Evolutionary conservation across 2,888 invertebrate species (phyloP), one percentile per base, ranked within the genome.

Genomic region (Pseudeuparius sepicola): DNA sequence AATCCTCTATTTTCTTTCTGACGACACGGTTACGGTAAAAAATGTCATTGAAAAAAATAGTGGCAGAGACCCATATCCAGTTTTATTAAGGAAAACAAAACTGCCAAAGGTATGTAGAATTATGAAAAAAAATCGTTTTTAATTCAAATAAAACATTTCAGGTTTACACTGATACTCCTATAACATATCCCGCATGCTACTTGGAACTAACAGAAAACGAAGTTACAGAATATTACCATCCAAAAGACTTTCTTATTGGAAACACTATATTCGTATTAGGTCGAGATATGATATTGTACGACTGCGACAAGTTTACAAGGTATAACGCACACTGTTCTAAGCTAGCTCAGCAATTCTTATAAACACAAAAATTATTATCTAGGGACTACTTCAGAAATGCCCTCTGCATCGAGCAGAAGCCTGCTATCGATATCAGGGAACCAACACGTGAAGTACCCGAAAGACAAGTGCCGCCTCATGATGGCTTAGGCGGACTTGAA

Each of bases 1-100:
- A 49, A 60, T 92, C 35, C 65, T 78, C 51, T 90, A 86, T 59
- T 87, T 80, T 57, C 65, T 90, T 13, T 75, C 77, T 33, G 87
- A 90, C 53, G 85, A 89, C 54, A 83, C 80, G 1, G 70, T 90
- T 32, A 75, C 83, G 34, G 67, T 90, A 1, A 74, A 79, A 54
- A 85, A 86, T 62, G 65, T 81, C 7, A 76, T 77, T 50, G 71
- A 71, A 37, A 68, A 70, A 10, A 80, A 78, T 53, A 77, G 78
- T 42, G 86, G 86, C 0, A 71, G 80, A 43, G 85, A 87, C 59
- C 83, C 83, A 0, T 79, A 78, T 56, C 77, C 81, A 2, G 60
- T 80, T 43, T 64, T 87, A 14, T 66, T 90, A 32, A 76, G 75
- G 51, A 76, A 79, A 60, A 81, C 72, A 31, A 84, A 79, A 61